A percentile compares a stretch with the other conserved stretches of the same genome.
phyloP scores from a whole-genome alignment of 1,140 invertebrate species.

The Atopsyche davidsoni region DNA sequence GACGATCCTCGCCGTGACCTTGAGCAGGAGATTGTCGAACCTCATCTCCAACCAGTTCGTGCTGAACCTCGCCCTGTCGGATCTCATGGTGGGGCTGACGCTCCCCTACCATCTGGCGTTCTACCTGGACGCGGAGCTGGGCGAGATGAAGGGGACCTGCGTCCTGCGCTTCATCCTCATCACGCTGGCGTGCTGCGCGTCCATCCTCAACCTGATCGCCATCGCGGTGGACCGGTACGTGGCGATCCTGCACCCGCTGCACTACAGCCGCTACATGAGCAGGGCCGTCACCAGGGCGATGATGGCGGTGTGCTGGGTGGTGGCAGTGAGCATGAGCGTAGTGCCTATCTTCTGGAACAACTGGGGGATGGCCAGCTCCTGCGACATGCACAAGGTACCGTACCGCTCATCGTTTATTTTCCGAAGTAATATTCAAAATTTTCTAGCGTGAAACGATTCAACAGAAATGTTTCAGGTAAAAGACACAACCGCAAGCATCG shows the following conservation, averaged over 20 bases:
- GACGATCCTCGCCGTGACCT: constrained; percentile 62
- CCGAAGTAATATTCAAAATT: no score
- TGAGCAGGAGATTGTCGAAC: constrained; percentile 57
- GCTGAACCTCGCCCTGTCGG: constrained; percentile 65
- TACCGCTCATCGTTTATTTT: no score
- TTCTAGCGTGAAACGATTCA: no score
- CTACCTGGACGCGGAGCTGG: constrained; percentile 54
- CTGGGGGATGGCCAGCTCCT: constrained; percentile 50
- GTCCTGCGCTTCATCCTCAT: constrained; percentile 65
- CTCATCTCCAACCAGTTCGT: constrained; percentile 67
- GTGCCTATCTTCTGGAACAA: constrained; percentile 68
- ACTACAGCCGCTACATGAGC: constrained; percentile 64
- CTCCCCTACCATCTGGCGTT: constrained; percentile 69
- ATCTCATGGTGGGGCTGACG: constrained; percentile 64
- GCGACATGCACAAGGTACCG: constrained; percentile 52
- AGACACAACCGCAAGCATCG: no score
- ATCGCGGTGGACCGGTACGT: constrained; percentile 80
- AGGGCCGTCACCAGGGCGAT: constrained; percentile 53
- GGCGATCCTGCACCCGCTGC: constrained; percentile 75
- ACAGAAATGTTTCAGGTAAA: no score
- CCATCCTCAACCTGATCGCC: constrained; percentile 74
- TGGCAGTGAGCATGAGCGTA: constrained; percentile 55
- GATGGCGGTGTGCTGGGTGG: constrained; percentile 57
- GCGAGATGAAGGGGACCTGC: constrained; percentile 53
- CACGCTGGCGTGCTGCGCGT: constrained; percentile 64